Base-by-base conservation (phyloP, 2,888 invertebrate species). In the Tetheella fluctuosa region DNA sequence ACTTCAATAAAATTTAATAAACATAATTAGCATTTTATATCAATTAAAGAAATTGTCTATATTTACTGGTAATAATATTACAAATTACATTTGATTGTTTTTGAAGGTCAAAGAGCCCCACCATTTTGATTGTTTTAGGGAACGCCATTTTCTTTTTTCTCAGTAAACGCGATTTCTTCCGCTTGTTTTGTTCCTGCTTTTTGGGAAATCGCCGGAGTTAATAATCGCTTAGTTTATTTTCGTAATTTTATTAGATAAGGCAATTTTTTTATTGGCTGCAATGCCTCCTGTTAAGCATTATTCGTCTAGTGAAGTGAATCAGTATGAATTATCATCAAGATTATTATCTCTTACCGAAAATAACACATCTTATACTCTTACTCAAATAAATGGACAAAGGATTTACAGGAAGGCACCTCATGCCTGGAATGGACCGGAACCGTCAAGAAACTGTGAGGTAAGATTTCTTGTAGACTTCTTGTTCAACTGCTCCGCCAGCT, bases 381-480 rank as follows among this genome's bases (percentile, higher is more conserved):
- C 90, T 57, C 95, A 96, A 89, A 95, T 95, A 80, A 96, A 96
- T 86, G 96, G 96, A 15, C 96, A 96, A 84, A 86, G 96, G 69
- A 94, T 94, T 79, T 96, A 94, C 81, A 95, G 95, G 68, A 91
- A 91, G 64, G 95, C 95, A 56, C 94, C 95, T 17, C 93, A 94
- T 62, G 89, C 90, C 57, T 92, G 93, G 89, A 85, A 77, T 59
- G 93, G 93, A 39, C 91, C 94, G 15, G 91, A 93, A 70, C 91
- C 94, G 20, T 94, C 91, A 1, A 94, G 95, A 73, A 95, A 94
- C 70, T 94, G 95, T 82, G 96, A 96, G 91, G 94, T 95, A 85
- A 85, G 81, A 5, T 17, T 2, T 13, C 30, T 10, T 10, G 30
- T 2, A 30, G 8, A 10, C 7, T 30, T 10, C 7, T 8, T 1